These are phyloP conservation scores for Sparidentex hasta DNA, from an alignment of 2,797 vertebrate genomes.

Conservation along the genomic window DNA sequence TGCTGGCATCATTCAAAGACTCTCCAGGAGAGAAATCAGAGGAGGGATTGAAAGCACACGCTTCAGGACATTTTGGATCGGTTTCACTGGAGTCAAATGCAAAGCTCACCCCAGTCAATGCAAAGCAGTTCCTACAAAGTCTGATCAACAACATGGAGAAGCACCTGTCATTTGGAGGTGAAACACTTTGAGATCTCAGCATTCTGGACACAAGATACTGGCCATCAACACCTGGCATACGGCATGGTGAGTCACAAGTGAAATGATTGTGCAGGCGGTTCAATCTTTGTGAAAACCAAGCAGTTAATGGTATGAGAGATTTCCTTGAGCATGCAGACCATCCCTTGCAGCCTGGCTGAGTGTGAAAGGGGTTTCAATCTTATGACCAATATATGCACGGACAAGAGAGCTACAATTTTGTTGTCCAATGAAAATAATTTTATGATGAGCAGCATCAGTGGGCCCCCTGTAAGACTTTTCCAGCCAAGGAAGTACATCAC, in stretches of 20 bases:
- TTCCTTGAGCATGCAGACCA: constrained; percentile 40
- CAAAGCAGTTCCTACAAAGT: constrained; percentile 1
- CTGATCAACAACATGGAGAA: background rate
- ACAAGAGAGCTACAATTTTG: constrained; percentile 41
- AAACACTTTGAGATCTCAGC: constrained; percentile 32
- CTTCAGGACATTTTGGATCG: background rate
- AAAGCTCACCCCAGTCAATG: constrained; percentile 6
- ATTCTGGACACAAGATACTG: constrained; percentile 35
- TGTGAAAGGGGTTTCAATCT: constrained; percentile 52
- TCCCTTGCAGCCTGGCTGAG: constrained; percentile 45
- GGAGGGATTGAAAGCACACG: background rate
- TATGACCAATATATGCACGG: constrained; percentile 41
- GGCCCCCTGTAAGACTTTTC: background rate
- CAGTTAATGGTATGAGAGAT: constrained; percentile 47
- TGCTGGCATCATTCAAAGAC: constrained; percentile 34
- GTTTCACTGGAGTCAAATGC: background rate
- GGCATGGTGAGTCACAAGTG: constrained; percentile 38
- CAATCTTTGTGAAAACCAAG: constrained; percentile 47
- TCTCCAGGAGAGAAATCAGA: background rate
- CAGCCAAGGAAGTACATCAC: background rate
- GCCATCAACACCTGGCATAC: constrained; percentile 38
- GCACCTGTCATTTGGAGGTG: background rate
- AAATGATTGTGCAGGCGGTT: constrained; percentile 17
- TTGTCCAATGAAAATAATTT: constrained; percentile 37
- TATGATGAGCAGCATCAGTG: background rate